phyloP scores from a whole-genome alignment of 2,113 vertebrate genomes.

The Archilochus colubris region DNA sequence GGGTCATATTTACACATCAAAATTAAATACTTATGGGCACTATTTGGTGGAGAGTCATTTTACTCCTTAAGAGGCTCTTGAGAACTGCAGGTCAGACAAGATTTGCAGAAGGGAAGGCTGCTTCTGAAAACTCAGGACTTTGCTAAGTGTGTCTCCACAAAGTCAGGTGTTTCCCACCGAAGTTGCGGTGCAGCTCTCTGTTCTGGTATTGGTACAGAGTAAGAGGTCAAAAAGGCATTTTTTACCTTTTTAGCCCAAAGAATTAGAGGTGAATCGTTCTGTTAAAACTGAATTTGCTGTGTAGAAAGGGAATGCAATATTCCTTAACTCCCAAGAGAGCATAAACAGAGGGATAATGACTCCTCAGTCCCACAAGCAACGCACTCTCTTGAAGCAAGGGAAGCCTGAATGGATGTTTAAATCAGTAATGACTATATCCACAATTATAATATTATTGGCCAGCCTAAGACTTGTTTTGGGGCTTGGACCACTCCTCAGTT shows the following conservation, averaged over 20 bases:
- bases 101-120: not conserved
- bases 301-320: not conserved
- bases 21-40: not conserved
- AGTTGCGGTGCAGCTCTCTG: not conserved
- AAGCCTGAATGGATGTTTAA: not conserved
- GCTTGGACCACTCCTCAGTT: not conserved
- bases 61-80: not conserved
- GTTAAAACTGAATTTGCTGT: not conserved
- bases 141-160: not conserved
- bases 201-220: not conserved
- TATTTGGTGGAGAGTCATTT: not conserved
- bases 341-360: not conserved
- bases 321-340: not conserved
- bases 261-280: not conserved
- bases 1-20: not conserved
- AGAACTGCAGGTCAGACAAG: not conserved
- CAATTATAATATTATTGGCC: not conserved
- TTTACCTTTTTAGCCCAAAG: not conserved
- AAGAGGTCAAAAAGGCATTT: not conserved
- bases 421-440: not conserved
- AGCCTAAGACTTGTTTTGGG: not conserved
- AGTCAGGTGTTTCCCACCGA: not conserved
- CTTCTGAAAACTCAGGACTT: not conserved
- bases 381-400: not conserved
- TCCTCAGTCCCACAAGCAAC: not conserved